These are phyloP conservation scores for Bucco capensis DNA, from an alignment of 2,113 vertebrate genomes.

Conservation along the genomic window DNA sequence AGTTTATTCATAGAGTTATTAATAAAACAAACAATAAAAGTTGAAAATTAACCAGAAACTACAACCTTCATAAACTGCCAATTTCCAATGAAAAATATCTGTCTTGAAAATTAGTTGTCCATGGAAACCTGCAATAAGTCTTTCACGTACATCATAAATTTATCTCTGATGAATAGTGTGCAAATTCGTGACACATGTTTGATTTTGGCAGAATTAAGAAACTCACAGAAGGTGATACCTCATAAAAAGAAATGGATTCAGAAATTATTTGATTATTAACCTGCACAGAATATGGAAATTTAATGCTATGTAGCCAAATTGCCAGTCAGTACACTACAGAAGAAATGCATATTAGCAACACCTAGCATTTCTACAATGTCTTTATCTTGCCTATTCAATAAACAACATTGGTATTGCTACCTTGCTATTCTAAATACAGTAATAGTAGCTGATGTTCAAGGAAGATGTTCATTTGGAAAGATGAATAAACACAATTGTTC, in stretches of 20 bases:
- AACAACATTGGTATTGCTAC: not conserved
- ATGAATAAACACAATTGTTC: not conserved
- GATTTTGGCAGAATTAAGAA: constrained; percentile 7
- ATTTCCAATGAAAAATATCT: not conserved
- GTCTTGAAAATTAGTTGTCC: not conserved
- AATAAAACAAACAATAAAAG: not conserved
- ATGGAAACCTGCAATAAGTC: not conserved
- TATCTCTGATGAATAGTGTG: not conserved
- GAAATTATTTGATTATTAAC: not conserved
- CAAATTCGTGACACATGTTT: not conserved
- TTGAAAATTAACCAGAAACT: not conserved
- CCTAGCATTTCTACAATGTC: not conserved
- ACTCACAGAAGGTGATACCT: not conserved
- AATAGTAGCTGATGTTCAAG: not conserved
- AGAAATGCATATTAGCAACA: not conserved
- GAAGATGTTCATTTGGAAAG: not conserved
- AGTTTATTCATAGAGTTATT: not conserved
- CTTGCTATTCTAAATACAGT: not conserved
- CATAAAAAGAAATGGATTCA: not conserved
- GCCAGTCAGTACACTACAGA: not conserved
- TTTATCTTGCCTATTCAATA: constrained; percentile 24
- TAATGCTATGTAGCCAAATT: not conserved
- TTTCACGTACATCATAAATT: not conserved
- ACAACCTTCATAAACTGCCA: not conserved
- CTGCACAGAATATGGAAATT: not conserved